A percentile compares a stretch with the other conserved stretches of the same genome.
These are phyloP conservation scores for Tetragnatha montana DNA, from an alignment of 2,888 invertebrate species.

Conservation along the genomic window DNA sequence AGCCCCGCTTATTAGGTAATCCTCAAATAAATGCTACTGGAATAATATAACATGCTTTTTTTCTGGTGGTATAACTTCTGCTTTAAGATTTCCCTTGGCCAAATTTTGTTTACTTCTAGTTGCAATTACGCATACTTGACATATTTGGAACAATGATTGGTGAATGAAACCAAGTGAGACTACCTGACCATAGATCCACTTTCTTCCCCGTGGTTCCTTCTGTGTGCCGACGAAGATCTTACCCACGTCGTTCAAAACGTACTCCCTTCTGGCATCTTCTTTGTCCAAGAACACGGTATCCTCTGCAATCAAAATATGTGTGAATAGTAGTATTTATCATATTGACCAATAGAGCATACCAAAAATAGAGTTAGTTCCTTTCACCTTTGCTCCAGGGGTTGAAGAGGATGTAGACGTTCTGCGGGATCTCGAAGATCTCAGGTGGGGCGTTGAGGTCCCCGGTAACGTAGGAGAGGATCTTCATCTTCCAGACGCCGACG, in stretches of 20 bases:
- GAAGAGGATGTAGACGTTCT: constrained; percentile 71
- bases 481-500: constrained; percentile 88
- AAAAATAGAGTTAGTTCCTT: neutral
- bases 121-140: too few relatives aligned
- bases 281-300: constrained; percentile 87
- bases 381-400: constrained; percentile 71
- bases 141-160: too few relatives aligned
- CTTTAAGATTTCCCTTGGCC: too few relatives aligned
- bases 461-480: constrained; percentile 83
- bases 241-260: constrained; percentile 90
- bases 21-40: too few relatives aligned
- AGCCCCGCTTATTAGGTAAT: too few relatives aligned
- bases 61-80: too few relatives aligned
- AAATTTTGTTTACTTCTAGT: too few relatives aligned
- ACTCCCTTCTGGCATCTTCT: constrained; percentile 87
- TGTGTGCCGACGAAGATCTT: constrained; percentile 93
- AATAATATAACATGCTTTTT: too few relatives aligned
- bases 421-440: constrained; percentile 74
- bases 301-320: constrained; percentile 76
- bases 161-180: constrained; percentile 5
- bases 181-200: constrained; percentile 92
- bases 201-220: constrained; percentile 87
- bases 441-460: constrained; percentile 77
- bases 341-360: neutral
- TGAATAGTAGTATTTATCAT: neutral